Conservation (phyloP, 2,113 vertebrate species). For the Oophaga pumilio region DNA sequence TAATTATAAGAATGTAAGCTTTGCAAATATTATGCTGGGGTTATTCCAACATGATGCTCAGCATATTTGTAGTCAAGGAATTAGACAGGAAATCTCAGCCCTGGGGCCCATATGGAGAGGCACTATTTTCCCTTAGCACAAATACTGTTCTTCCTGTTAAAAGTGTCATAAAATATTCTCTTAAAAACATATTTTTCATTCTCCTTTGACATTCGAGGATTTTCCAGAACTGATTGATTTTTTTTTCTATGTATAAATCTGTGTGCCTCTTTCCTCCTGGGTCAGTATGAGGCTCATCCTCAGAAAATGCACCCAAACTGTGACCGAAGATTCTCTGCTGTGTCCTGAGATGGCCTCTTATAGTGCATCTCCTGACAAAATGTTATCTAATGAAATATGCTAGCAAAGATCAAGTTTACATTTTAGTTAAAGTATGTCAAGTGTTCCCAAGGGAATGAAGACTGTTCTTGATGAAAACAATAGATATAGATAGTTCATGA, state of each 20-base stretch:
- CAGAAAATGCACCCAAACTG: conserved; percentile 31
- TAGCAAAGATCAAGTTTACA: conserved; percentile 30
- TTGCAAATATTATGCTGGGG: conserved; percentile 17
- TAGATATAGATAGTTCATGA: neutral
- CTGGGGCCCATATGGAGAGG: conserved; percentile 46
- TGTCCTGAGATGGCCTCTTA: conserved; percentile 52
- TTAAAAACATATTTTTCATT: conserved; percentile 55
- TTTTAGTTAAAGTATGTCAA: conserved; percentile 36
- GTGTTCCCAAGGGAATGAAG: conserved; percentile 3
- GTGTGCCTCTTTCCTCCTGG: conserved; percentile 25
- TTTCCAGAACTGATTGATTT: conserved; percentile 47
- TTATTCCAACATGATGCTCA: conserved; percentile 25
- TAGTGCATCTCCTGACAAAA: conserved; percentile 19
- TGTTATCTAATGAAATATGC: conserved; percentile 52
- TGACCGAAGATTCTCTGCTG: conserved; percentile 14
- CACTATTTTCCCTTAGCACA: conserved; percentile 17
- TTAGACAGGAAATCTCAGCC: conserved; percentile 50
- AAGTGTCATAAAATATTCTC: conserved; percentile 47
- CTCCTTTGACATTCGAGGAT: conserved; percentile 36
- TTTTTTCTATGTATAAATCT: conserved; percentile 18
- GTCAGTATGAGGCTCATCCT: conserved; percentile 26
- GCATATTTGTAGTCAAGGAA: conserved; percentile 43
- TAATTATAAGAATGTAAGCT: neutral
- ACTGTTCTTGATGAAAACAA: conserved; percentile 16
- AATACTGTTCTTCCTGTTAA: conserved; percentile 39